Evolutionary conservation across 2,113 vertebrate species (phyloP).

Genomic region (Hippolais icterina): DNA sequence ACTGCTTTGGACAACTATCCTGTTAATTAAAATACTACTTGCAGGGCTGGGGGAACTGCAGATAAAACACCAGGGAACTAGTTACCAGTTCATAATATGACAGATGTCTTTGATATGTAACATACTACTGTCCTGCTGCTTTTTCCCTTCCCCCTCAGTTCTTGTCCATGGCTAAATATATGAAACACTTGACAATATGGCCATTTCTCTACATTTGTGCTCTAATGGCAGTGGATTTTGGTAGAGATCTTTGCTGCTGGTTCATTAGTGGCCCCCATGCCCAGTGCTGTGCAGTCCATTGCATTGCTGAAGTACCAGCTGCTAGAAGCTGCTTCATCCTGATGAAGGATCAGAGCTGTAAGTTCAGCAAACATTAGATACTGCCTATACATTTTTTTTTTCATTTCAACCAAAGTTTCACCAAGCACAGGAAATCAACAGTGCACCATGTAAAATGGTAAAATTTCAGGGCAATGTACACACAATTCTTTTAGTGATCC

Average conservation of each 20-base stretch:
- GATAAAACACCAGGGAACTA: neutral
- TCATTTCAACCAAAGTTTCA: neutral
- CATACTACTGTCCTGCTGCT: neutral
- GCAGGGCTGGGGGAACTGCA: neutral
- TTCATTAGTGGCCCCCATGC: neutral
- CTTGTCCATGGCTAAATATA: neutral
- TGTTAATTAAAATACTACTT: neutral
- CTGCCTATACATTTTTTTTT: neutral
- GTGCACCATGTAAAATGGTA: neutral
- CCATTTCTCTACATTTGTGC: neutral
- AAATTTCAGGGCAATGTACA: neutral
- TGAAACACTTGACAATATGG: neutral
- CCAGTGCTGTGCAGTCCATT: too few relatives aligned
- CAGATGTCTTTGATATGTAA: neutral
- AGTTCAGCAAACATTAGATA: neutral
- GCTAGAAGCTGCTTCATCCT: neutral
- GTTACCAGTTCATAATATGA: neutral
- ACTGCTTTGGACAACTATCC: neutral
- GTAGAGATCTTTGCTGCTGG: neutral
- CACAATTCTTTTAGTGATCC: neutral
- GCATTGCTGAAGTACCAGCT: neutral
- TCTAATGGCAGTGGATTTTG: neutral
- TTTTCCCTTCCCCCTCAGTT: neutral
- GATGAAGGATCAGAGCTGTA: neutral
- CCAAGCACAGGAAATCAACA: neutral